Percentiles rank a stretch among this genome's conserved stretches.
Evolutionary conservation across 2,113 vertebrate genomes (phyloP).

Genomic region (Osmerus mordax): DNA sequence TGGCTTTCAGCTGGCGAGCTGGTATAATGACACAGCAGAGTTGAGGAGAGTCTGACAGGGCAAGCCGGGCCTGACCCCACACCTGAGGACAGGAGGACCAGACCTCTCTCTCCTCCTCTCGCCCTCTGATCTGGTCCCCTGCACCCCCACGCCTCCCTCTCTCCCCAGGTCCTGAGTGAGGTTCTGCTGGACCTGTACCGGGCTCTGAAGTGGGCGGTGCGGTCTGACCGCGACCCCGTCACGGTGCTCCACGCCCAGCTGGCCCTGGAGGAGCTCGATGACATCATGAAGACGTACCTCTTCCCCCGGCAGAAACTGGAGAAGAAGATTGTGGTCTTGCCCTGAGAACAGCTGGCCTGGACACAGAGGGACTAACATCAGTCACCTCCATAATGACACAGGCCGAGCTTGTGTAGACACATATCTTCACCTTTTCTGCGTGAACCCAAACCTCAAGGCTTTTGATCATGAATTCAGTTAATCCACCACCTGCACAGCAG

Average conservation of each 20-base stretch:
- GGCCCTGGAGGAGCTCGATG: constrained; percentile 86
- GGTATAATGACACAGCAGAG: constrained; percentile 39
- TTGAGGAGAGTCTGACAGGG: too few species aligned
- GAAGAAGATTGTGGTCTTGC: constrained; percentile 91
- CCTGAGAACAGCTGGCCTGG: constrained; percentile 51
- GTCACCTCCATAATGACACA: neutral
- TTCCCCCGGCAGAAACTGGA: constrained; percentile 84
- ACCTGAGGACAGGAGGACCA: constrained; percentile 17
- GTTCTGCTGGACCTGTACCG: constrained; percentile 88
- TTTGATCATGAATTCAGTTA: neutral
- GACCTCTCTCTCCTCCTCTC: constrained; percentile 5
- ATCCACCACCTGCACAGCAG: neutral
- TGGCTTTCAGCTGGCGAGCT: constrained; percentile 46
- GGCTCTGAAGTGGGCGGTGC: constrained; percentile 82
- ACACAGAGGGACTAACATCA: neutral
- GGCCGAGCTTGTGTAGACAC: neutral
- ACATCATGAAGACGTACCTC: constrained; percentile 75
- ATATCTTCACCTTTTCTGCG: too few species aligned
- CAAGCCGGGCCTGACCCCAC: too few species aligned
- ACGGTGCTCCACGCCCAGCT: constrained; percentile 85
- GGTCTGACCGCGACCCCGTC: constrained; percentile 71
- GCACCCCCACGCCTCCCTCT: neutral
- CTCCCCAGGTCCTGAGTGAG: constrained; percentile 75
- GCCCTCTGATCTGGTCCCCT: neutral
- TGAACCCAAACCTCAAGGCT: too few species aligned